Evolutionary conservation across 2,797 vertebrate genomes (phyloP).

Genomic region (Novumbra hubbsi): DNA sequence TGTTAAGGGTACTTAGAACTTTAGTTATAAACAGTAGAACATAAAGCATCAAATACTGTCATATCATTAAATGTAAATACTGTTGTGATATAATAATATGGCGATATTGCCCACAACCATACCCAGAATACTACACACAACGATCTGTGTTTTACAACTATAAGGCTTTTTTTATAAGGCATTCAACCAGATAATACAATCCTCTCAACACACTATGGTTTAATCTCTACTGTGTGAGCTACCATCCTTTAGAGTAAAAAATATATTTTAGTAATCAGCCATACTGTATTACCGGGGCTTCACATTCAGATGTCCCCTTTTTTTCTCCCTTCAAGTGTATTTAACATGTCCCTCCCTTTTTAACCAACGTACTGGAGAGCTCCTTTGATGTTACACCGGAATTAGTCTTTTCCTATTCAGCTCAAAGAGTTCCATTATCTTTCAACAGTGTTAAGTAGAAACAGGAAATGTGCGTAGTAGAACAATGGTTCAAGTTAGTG

Average conservation of each 20-base stretch:
- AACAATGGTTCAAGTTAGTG: slow-evolving; percentile 1
- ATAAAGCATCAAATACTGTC: too few species aligned
- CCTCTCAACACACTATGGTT: background rate
- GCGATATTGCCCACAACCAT: too few species aligned
- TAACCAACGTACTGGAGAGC: background rate
- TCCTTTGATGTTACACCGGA: slow-evolving; percentile 3
- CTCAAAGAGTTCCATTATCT: background rate
- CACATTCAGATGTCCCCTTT: background rate
- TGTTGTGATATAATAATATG: too few species aligned
- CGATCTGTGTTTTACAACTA: background rate
- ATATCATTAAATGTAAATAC: too few species aligned
- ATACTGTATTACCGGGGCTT: background rate
- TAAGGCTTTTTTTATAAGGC: background rate
- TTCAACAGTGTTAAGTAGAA: background rate
- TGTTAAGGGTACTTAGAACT: too few species aligned
- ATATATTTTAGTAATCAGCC: background rate
- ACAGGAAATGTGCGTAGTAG: background rate
- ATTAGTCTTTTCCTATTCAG: background rate
- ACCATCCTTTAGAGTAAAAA: background rate
- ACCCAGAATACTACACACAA: too few species aligned
- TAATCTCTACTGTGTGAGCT: background rate
- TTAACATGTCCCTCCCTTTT: background rate
- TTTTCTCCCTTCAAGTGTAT: background rate
- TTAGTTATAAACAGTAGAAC: too few species aligned
- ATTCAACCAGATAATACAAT: background rate